Base-by-base conservation (phyloP, 2,113 vertebrate species). In the Acrocephalus arundinaceus region DNA sequence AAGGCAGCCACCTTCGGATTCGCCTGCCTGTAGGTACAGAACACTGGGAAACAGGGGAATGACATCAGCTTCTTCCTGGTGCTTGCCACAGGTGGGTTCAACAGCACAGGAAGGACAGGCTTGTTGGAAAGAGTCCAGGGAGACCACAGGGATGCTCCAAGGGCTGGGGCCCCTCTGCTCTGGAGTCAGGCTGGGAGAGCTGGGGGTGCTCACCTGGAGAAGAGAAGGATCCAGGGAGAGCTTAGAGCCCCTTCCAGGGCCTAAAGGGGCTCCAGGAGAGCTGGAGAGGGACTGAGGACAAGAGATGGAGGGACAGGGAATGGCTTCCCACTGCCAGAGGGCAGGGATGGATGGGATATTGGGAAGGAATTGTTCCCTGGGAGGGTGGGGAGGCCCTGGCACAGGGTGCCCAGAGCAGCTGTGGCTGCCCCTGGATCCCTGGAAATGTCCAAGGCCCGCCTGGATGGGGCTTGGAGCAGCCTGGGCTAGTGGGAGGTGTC, bases 11-110 rank as follows among this genome's bases (percentile, higher is more conserved):
- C 37, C 80, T 52, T 93, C 1, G 2, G 87, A 31, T 20, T 96
- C 87, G 11, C 80, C 83, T 89, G 65, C 93, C 94, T 97, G 97
- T 92, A 97, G 68, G 96, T 97, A 97, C 86, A 41, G 72, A 84
- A 19, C 5, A 3, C 35, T 74, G 62, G 73, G 80, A 6, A 16
- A 12, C 3, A 19, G 55, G 41, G 4, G 1, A 1, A 8, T 0
- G 33, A 7, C 4, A 2, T 1, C 14, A 3, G 16, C 9, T 20
- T 10, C 2, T 11, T 43, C 63, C n/a, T 24, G 13, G 2, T 37
- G 68, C 27, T 43, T 58, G 10, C 20, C 22, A 2, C 2, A 21
- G 3, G 0, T 6, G 35, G 68, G 51, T 1, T 5, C 45, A 55
- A 0, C 27, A 30, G 77, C 6, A 21, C 46, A 54, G 46, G 10